These are phyloP conservation scores for Dascyllus trimaculatus DNA, from an alignment of 2,113 vertebrate species.

Conservation along the genomic window DNA sequence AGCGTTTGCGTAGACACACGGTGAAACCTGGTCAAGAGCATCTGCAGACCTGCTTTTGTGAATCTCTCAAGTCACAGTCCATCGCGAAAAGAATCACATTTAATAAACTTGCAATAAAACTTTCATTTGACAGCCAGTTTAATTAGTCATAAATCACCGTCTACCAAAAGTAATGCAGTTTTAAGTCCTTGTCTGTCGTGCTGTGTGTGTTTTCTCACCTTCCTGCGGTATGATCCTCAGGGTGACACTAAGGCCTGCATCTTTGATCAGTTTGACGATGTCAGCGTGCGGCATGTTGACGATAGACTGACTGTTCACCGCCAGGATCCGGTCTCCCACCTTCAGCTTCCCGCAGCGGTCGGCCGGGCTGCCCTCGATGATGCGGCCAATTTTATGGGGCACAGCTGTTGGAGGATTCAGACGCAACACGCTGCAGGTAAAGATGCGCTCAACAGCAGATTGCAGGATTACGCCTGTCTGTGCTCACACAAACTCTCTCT, in stretches of 20 bases:
- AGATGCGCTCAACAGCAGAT: conserved; percentile 32
- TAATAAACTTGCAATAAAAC: not conserved
- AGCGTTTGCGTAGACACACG: too few species aligned
- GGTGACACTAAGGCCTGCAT: conserved; percentile 96
- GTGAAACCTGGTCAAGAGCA: too few species aligned
- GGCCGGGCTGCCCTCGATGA: conserved; percentile 98
- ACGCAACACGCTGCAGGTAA: conserved; percentile 44
- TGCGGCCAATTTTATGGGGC: conserved; percentile 98
- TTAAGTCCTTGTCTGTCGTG: not conserved
- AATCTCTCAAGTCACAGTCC: too few species aligned
- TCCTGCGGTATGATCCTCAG: conserved; percentile 98
- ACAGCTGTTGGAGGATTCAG: conserved; percentile 85
- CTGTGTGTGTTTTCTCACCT: conserved; percentile 85
- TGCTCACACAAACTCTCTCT: conserved; percentile 43
- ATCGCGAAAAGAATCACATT: too few species aligned
- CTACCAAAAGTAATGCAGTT: not conserved
- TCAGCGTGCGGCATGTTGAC: conserved; percentile 98
- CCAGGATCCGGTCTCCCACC: conserved; percentile 98
- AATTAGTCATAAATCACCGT: conserved; percentile 3
- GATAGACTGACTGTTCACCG: conserved; percentile 97
- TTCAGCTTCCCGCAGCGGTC: conserved; percentile 97
- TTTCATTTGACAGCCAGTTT: conserved; percentile 31
- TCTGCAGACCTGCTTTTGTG: too few species aligned
- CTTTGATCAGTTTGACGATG: conserved; percentile 99
- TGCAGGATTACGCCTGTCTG: conserved; percentile 35